A percentile compares a stretch with the other conserved stretches of the same genome.
These are phyloP conservation scores for Progne subis DNA, from an alignment of 2,113 vertebrate species.

Conservation along the genomic window DNA sequence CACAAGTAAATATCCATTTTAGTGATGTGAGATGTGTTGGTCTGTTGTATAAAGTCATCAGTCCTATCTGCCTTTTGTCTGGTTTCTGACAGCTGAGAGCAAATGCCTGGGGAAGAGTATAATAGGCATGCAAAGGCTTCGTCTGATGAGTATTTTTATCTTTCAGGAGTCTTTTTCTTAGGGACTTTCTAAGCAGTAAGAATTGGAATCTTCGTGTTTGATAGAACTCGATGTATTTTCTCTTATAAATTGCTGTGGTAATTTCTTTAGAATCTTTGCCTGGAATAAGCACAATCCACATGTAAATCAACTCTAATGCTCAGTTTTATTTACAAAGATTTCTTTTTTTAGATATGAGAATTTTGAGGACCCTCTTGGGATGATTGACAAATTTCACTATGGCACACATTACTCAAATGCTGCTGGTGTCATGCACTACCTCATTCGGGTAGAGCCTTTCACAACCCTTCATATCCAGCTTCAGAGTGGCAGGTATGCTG, in stretches of 20 bases:
- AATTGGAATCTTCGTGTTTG: neutral
- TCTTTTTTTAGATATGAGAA: slow-evolving; percentile 84
- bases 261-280: neutral
- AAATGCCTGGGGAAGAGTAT: neutral
- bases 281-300: neutral
- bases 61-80: neutral
- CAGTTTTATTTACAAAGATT: neutral
- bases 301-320: neutral
- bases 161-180: neutral
- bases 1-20: neutral
- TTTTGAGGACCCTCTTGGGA: slow-evolving; percentile 95
- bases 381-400: slow-evolving; percentile 94
- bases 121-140: neutral
- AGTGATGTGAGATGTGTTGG: neutral
- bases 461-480: slow-evolving; percentile 96
- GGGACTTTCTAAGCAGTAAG: neutral
- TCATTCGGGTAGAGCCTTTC: slow-evolving; percentile 94
- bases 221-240: neutral
- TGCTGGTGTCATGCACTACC: slow-evolving; percentile 97
- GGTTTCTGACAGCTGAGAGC: neutral
- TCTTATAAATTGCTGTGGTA: neutral
- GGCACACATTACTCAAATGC: slow-evolving; percentile 98
- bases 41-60: neutral
- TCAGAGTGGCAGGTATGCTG: slow-evolving; percentile 90
- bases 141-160: neutral